Evolutionary conservation across 2,113 vertebrate genomes (phyloP), one percentile per base, ranked within the genome.

Genomic region (Lynx canadensis): DNA sequence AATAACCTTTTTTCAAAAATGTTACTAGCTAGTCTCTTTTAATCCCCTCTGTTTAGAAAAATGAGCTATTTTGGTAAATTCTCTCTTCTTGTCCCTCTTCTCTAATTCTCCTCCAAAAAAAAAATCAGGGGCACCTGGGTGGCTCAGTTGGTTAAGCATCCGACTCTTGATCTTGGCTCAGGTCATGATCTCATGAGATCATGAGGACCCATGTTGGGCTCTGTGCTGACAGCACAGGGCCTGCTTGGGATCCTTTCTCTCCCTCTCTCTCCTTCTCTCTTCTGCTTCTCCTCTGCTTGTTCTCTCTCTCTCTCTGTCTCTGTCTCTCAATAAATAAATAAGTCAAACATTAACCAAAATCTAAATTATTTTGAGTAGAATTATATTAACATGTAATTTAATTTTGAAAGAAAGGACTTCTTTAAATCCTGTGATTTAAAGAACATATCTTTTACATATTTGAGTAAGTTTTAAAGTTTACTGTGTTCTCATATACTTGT

Each of bases 361-460:
- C 3, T 9, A 94, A 69, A n/a, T 89, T 90, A 84, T 81, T 97
- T 96, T 95, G 50, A 93, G 21, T 89, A 86, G 60, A 73, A 95
- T 89, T 89, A 85, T 52, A 31, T 79, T 89, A 55, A 33, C 0
- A 19, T 86, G 14, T 76, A 69, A 38, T 90, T 90, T 93, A 87
- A 55, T 66, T 96, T 96, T 31, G 57, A 57, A 91, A 80, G 48
- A 89, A 96, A 68, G 55, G 41, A 45, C 21, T 93, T 95, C 36
- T 68, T 78, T 85, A 81, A 81, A 23, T 92, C 11, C 23, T 80
- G 6, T 1, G 45, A 1, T 89, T 48, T 81, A 0, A 78, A 12
- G 48, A 86, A 55, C 9, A 31, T 88, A 87, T 83, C 68, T 83
- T 19, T 71, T 71, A 55, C 4, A 50, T 86, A n/a, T 86, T 68